Evolutionary conservation across 2,888 invertebrate species (phyloP), one percentile per base, ranked within the genome.

Genomic region (Sminthurinus aureus): DNA sequence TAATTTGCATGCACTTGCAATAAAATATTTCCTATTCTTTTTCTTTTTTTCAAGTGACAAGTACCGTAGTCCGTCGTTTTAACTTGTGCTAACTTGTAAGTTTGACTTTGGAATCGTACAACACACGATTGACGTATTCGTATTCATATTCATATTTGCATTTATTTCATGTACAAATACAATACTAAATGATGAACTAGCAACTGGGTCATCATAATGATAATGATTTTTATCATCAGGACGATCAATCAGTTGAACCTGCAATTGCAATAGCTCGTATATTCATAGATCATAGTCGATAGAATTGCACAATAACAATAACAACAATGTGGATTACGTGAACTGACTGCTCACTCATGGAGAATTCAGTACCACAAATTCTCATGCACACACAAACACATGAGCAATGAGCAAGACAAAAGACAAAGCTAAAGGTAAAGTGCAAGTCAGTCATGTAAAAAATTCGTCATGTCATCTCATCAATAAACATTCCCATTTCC

Each of bases 251-350:
- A 11, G 58, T 58, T 58, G 58, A 58, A 58, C 58, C 18, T 58
- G 58, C 18, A 58, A 58, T 58, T 58, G 58, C 58, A 58, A 58
- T 58, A 15, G 58, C 58, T 6, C 58, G 38, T 38, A 38, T 6
- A 38, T 6, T 18, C 58, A 2, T 58, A 18, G 58, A 1, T 18
- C 58, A 2, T 58, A 18, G 58, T 67, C 67, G 24, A 71, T 24
- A 24, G 20, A 6, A 71, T 26, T 71, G 71, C 71, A 69, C 67
- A 69, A 69, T 69, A 67, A 52, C 52, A 52, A 52, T 52, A 69
- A 69, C 67, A 71, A 71, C 24, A 71, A 71, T 26, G 24, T 26
- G 8, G 71, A 71, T 71, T 71, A 71, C 71, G 71, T 71, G 71
- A 71, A 15, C 24, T 71, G 71, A 24, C 24, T 71, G 71, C 22